Conservation (phyloP, 2,797 vertebrate genomes). For the Rhinoraja longicauda region DNA sequence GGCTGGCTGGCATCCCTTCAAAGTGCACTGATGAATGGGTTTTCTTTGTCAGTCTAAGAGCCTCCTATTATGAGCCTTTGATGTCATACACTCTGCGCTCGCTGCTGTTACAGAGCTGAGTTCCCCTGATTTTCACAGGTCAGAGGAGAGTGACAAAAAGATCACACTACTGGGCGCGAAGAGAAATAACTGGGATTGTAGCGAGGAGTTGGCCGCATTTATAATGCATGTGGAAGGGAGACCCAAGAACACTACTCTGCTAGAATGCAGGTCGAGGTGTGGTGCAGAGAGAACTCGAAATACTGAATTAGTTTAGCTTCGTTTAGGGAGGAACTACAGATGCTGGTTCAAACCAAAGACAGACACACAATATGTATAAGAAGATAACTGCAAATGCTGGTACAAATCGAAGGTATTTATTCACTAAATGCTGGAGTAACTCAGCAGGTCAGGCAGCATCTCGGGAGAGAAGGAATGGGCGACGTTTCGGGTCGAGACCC, state of each 20-base stretch:
- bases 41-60: slow-evolving; percentile 52
- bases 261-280: not conserved
- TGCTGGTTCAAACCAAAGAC: too few relatives aligned
- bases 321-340: too few relatives aligned
- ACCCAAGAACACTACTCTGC: slow-evolving; percentile 40
- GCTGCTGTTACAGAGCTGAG: slow-evolving; percentile 55
- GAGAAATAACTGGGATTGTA: slow-evolving; percentile 52
- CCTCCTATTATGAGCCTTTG: slow-evolving; percentile 53
- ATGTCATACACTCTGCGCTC: slow-evolving; percentile 54
- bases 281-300: not conserved
- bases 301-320: not conserved
- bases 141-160: slow-evolving; percentile 57
- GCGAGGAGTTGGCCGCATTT: slow-evolving; percentile 49
- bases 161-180: slow-evolving; percentile 48
- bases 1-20: slow-evolving; percentile 53
- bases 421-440: too few relatives aligned
- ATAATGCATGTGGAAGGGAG: slow-evolving; percentile 42
- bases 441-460: too few relatives aligned
- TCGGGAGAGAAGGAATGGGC: too few relatives aligned
- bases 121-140: slow-evolving; percentile 59
- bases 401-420: too few relatives aligned
- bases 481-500: too few relatives aligned
- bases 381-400: too few relatives aligned
- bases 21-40: slow-evolving; percentile 58
- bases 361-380: too few relatives aligned